These are phyloP conservation scores for Morus bassanus DNA, from an alignment of 2,797 vertebrate genomes.

Conservation along the genomic window DNA sequence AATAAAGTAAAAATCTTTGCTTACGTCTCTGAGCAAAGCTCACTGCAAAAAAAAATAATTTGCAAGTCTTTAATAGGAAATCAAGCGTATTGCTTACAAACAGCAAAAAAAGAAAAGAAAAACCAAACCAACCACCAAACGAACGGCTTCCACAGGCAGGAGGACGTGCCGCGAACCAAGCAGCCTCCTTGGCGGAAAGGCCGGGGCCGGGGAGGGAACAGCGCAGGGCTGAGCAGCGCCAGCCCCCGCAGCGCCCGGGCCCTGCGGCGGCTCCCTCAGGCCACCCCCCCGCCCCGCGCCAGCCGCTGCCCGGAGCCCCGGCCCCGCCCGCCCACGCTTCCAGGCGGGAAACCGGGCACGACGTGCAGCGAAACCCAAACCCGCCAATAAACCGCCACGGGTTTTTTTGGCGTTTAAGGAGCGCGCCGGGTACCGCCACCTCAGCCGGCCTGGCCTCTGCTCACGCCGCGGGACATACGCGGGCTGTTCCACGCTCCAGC, in stretches of 20 bases:
- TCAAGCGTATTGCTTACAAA: neutral
- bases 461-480: fast-evolving
- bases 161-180: fast-evolving
- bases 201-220: neutral
- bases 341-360: neutral
- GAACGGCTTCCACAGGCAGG: fast-evolving
- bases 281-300: neutral
- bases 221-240: fast-evolving
- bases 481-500: neutral
- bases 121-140: neutral
- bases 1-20: neutral
- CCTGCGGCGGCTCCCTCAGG: neutral
- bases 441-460: neutral
- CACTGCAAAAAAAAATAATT: neutral
- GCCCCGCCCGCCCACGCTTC: fast-evolving
- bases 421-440: neutral
- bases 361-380: neutral
- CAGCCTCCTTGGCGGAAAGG: neutral
- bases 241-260: fast-evolving
- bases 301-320: neutral
- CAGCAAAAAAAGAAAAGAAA: neutral
- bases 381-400: neutral
- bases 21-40: neutral
- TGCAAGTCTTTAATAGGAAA: neutral
- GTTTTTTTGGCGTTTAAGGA: too few relatives aligned